phyloP scores from a whole-genome alignment of 2,888 invertebrate species.

The Papilio elwesi region DNA sequence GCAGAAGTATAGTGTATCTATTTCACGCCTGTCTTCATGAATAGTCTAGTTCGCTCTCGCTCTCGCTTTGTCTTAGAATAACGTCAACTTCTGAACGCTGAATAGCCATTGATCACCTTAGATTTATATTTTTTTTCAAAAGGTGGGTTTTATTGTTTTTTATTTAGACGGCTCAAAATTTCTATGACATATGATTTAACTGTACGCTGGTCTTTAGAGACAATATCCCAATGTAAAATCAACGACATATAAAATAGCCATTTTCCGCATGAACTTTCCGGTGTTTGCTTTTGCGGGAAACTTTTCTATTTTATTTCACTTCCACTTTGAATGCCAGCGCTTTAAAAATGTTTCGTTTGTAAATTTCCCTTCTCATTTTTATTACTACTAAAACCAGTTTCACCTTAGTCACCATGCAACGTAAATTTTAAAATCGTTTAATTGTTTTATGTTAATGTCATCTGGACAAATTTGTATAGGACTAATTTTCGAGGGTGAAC shows the following conservation, averaged over 20 bases:
- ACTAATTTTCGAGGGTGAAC: background rate
- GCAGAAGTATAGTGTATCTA: too few species aligned
- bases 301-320: slow-evolving; percentile 24
- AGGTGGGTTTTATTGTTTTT: background rate
- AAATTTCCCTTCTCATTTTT: background rate
- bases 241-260: slow-evolving; percentile 7
- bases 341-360: slow-evolving; percentile 7
- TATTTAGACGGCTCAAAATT: background rate
- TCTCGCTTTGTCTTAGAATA: too few species aligned
- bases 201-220: background rate
- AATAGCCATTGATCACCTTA: too few species aligned
- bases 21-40: too few species aligned
- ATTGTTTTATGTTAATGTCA: background rate
- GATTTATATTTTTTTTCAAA: too few species aligned
- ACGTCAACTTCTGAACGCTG: too few species aligned
- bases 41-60: too few species aligned
- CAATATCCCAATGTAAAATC: slow-evolving; percentile 2
- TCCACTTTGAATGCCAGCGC: background rate
- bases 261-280: slow-evolving; percentile 3
- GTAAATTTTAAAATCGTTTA: background rate
- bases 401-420: background rate
- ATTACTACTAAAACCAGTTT: slow-evolving; percentile 3
- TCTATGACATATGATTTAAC: background rate
- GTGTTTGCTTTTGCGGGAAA: slow-evolving; percentile 16
- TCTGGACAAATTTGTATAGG: background rate